Conservation (phyloP, 1,140 invertebrate genomes). For the Camponotus vicinus region DNA sequence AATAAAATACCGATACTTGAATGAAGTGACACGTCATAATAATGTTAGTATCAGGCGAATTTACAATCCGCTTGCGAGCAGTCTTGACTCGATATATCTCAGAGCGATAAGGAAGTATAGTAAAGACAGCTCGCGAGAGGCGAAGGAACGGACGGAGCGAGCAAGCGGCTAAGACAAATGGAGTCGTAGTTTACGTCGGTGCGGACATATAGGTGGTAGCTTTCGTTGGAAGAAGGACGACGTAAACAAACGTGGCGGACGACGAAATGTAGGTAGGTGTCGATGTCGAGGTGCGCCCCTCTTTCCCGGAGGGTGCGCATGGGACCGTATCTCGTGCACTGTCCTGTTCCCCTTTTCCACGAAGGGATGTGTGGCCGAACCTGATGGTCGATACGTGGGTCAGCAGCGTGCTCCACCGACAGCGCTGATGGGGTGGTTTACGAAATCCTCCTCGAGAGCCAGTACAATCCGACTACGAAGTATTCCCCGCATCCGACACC, state of each 20-base stretch:
- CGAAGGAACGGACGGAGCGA: background rate
- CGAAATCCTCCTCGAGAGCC: slow-evolving; percentile 74
- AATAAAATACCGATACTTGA: background rate
- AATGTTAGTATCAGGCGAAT: slow-evolving; percentile 11
- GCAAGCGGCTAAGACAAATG: slow-evolving; percentile 29
- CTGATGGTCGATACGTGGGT: slow-evolving; percentile 80
- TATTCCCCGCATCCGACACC: slow-evolving; percentile 73
- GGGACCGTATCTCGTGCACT: slow-evolving; percentile 64
- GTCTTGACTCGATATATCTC: background rate
- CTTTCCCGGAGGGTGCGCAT: slow-evolving; percentile 51
- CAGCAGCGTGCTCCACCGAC: slow-evolving; percentile 81
- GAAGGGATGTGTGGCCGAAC: slow-evolving; percentile 23
- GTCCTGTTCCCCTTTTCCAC: slow-evolving; percentile 39
- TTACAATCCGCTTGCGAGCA: slow-evolving; percentile 25
- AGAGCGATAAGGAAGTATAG: slow-evolving; percentile 25
- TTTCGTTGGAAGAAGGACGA: slow-evolving; percentile 62
- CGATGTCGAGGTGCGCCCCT: slow-evolving; percentile 36
- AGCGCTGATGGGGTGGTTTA: slow-evolving; percentile 79
- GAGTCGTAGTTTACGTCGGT: slow-evolving; percentile 52
- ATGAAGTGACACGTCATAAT: background rate
- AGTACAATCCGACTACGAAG: slow-evolving; percentile 77
- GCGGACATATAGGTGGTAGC: slow-evolving; percentile 52
- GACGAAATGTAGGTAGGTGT: slow-evolving; percentile 50
- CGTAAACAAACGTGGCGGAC: slow-evolving; percentile 65
- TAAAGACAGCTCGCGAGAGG: slow-evolving; percentile 13